Base-by-base conservation (phyloP, 2,888 invertebrate species). In the Tenodera sinensis region DNA sequence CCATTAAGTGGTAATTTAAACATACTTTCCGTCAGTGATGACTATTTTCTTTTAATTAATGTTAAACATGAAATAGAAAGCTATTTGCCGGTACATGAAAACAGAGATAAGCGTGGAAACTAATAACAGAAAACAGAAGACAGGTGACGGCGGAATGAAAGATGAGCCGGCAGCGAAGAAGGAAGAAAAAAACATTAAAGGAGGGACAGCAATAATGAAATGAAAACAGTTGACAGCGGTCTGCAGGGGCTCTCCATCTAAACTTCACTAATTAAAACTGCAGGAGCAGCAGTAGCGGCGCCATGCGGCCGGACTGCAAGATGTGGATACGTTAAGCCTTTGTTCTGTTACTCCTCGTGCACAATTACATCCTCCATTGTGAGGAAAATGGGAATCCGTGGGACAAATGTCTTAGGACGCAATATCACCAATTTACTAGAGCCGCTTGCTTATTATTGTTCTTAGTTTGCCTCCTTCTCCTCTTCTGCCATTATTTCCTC, bases 151-250 rank as follows among this genome's bases (percentile, higher is more conserved):
- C 54, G 54, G 54, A 71, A 71, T 71, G 54, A 71, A 71, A 71
- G 54, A 71, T 71, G 54, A 71, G 54, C 20, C 54, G 54, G 54
- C 54, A 71, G 54, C 15, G 20, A 25, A 71, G 54, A 71, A 71
- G 54, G 25, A 15, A 71, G 20, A 71, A 34, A n/a, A 83, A 34
- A 82, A 87, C 34, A 87, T n/a, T 83, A 71, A 89, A 86, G 34
- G 27, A 84, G 85, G 85, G 82, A 81, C 89, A 25, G 42, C 83
- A 83, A 54, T 89, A 89, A 89, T 89, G 89, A 89, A 89, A 89
- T 84, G 89, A 84, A 86, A 89, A 89, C 89, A 86, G 89, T 86
- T 89, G 89, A 89, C 89, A 89, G 89, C 20, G 85, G 85, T 83
- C 34, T 12, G 87, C 54, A 71, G 54, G 54, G 54, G 54, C 54